Conservation (phyloP, 2,888 invertebrate genomes). For the Cephus rjabovi region DNA sequence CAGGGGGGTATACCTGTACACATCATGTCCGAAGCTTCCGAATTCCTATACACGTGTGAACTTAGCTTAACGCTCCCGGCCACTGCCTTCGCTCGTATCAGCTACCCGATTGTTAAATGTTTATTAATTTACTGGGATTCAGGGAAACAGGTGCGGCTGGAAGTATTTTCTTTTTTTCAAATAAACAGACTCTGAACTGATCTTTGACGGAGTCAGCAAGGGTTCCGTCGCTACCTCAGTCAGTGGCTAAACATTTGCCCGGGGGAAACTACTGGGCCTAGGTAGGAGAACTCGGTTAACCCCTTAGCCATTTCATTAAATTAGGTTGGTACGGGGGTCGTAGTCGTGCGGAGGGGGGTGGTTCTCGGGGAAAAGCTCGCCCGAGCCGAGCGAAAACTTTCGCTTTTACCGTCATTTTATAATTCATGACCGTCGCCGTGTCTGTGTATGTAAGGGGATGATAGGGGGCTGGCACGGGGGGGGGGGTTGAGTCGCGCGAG, state of each 20-base stretch:
- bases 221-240: background rate
- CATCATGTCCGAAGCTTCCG: background rate
- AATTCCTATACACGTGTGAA: background rate
- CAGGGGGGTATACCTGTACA: background rate
- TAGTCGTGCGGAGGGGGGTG: conserved; percentile 21
- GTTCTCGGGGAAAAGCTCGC: conserved; percentile 28
- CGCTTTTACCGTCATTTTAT: conserved; percentile 66
- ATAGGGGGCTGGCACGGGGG: conserved; percentile 17
- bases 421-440: conserved; percentile 63
- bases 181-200: background rate
- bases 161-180: background rate
- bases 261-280: conserved; percentile 47
- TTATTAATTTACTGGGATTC: background rate
- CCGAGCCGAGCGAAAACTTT: conserved; percentile 53
- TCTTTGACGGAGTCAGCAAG: background rate
- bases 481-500: conserved; percentile 23
- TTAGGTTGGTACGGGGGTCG: conserved; percentile 43
- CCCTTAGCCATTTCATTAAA: conserved; percentile 64
- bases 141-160: background rate
- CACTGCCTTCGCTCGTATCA: background rate
- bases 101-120: background rate
- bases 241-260: conserved; percentile 58
- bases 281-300: conserved; percentile 53
- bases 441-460: conserved; percentile 30
- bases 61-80: background rate